Percentiles rank a stretch among this genome's conserved stretches.
phyloP scores from a whole-genome alignment of 2,888 invertebrate species.

The Phaonia tiefii region DNA sequence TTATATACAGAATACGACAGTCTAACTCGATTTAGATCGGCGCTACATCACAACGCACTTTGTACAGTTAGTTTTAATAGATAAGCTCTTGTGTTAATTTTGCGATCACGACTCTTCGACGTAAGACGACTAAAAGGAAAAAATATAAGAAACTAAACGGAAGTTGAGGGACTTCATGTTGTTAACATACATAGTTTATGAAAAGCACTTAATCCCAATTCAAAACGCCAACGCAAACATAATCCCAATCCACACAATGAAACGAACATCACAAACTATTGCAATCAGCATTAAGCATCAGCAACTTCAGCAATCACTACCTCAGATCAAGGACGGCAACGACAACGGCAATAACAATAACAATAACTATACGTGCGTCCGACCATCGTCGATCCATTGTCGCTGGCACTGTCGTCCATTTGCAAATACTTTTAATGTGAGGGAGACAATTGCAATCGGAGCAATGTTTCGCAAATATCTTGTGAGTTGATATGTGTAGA shows the following conservation, averaged over 20 bases:
- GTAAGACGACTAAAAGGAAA: constrained; percentile 24
- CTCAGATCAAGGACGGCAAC: constrained; percentile 30
- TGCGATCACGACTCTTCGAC: constrained; percentile 4
- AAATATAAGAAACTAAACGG: constrained; percentile 52
- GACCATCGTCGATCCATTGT: constrained; percentile 7
- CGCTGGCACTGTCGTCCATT: constrained; percentile 60
- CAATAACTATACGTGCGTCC: too few species aligned
- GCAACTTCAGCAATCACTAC: constrained; percentile 51
- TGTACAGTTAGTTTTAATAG: constrained; percentile 60
- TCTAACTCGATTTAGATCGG: background rate
- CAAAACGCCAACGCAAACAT: too few species aligned
- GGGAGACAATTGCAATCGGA: background rate
- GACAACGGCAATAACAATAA: too few species aligned
- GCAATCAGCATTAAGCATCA: background rate
- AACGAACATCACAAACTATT: background rate
- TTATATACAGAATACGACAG: constrained; percentile 23
- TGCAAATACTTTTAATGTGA: too few species aligned
- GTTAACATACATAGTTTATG: constrained; percentile 67
- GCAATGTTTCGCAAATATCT: constrained; percentile 43
- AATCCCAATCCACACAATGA: background rate
- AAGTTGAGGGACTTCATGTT: constrained; percentile 73
- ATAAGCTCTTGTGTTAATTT: constrained; percentile 9
- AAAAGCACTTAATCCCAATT: background rate
- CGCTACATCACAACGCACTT: background rate
- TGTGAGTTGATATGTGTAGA: constrained; percentile 55